These are phyloP conservation scores for Etheostoma perlongum DNA, from an alignment of 2,797 vertebrate species.

Conservation along the genomic window DNA sequence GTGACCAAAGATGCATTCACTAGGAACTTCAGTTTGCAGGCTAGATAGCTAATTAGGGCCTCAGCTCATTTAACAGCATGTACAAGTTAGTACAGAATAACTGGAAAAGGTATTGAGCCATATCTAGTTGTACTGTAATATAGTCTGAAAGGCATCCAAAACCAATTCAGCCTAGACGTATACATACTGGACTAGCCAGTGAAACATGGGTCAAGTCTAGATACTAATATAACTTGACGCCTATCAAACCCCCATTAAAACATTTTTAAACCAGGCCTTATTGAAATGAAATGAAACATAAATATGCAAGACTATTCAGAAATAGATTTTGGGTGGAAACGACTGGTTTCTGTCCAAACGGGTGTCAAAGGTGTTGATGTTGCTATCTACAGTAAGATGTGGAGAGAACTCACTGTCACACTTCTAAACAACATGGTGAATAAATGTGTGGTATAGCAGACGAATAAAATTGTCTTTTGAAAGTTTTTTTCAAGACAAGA, in stretches of 20 bases:
- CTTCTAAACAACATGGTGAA: not conserved
- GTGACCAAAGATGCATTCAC: not conserved
- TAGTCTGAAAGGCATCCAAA: constrained; percentile 6
- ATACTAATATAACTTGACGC: not conserved
- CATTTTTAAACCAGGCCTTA: not conserved
- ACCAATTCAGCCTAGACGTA: not conserved
- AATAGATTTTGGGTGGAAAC: not conserved
- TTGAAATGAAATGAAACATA: not conserved
- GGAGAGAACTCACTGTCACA: not conserved
- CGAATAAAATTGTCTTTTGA: not conserved
- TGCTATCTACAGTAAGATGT: not conserved
- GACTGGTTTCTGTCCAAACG: not conserved
- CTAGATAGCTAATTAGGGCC: constrained; percentile 10
- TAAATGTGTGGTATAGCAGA: not conserved
- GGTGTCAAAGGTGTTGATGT: not conserved
- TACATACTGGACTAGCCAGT: not conserved
- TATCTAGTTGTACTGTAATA: not conserved
- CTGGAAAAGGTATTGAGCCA: not conserved
- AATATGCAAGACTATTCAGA: not conserved
- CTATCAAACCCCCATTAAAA: not conserved
- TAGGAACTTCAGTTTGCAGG: not conserved
- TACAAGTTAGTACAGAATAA: not conserved
- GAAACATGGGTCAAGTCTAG: not conserved
- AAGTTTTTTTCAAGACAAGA: constrained; percentile 13
- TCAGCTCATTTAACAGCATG: constrained; percentile 20